Conservation (phyloP, 2,888 invertebrate genomes). For the Chromoteleia sp. region DNA sequence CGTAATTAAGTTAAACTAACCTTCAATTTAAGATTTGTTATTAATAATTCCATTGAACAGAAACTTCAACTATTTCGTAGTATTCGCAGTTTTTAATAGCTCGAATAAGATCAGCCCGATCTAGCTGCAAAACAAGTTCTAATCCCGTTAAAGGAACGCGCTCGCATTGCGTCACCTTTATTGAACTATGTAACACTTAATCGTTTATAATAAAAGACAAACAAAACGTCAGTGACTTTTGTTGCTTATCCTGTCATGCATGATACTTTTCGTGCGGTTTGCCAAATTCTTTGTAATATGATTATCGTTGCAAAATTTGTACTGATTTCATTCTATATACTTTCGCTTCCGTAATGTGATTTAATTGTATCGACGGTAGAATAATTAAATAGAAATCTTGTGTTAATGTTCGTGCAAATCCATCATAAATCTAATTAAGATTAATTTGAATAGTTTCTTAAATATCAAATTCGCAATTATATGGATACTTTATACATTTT, state of each 20-base stretch:
- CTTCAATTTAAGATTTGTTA: background rate
- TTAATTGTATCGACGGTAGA: conserved; percentile 11
- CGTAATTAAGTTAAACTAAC: background rate
- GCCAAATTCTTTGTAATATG: background rate
- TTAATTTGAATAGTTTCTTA: background rate
- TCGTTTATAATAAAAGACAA: conserved; percentile 9
- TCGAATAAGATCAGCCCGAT: background rate
- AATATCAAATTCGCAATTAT: too few relatives aligned
- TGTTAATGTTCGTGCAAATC: background rate
- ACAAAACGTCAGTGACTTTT: background rate
- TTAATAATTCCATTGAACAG: background rate
- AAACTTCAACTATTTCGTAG: background rate
- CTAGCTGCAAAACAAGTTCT: conserved; percentile 1
- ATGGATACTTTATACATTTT: too few relatives aligned
- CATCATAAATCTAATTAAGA: conserved; percentile 1
- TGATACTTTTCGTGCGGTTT: background rate
- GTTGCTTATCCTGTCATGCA: background rate
- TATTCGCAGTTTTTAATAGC: background rate
- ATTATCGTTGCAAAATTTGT: conserved; percentile 1
- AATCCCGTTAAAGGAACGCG: conserved; percentile 17
- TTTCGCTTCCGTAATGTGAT: conserved; percentile 11
- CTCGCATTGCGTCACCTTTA: conserved; percentile 12
- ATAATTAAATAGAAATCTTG: conserved; percentile 5
- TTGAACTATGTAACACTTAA: too few relatives aligned
- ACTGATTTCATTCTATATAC: background rate